Evolutionary conservation across 1,140 invertebrate species (phyloP).

Genomic region (Drosophila repletoides): DNA sequence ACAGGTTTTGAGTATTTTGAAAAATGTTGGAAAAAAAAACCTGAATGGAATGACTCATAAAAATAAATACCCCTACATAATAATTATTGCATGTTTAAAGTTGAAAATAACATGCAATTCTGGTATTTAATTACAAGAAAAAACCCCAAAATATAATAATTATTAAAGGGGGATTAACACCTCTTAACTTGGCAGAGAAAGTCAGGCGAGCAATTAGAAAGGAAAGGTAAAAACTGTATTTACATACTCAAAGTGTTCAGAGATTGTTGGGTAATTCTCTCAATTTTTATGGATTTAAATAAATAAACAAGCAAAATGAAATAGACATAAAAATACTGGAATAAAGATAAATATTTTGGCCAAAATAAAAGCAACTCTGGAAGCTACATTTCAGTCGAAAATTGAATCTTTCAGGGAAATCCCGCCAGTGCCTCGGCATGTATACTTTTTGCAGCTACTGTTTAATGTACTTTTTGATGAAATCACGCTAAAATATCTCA

Average conservation of each 20-base stretch:
- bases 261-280: no score
- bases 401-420: no score
- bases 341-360: no score
- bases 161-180: constrained; percentile 21
- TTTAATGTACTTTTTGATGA: not conserved
- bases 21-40: not conserved
- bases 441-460: not conserved
- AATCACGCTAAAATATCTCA: constrained; percentile 4
- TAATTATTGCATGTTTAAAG: not conserved
- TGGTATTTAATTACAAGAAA: not conserved
- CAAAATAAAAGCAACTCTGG: no score
- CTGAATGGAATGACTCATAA: not conserved
- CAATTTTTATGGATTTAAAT: no score
- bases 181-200: constrained; percentile 16
- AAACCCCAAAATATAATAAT: constrained; percentile 19
- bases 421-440: not conserved
- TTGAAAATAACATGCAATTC: not conserved
- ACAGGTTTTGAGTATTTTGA: no score
- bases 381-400: no score
- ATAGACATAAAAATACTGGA: no score
- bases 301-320: no score
- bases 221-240: constrained; percentile 16
- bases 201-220: constrained; percentile 23
- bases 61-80: not conserved
- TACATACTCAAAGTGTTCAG: no score